phyloP scores from a whole-genome alignment of 1,140 invertebrate genomes.

The Microplitis demolitor region DNA sequence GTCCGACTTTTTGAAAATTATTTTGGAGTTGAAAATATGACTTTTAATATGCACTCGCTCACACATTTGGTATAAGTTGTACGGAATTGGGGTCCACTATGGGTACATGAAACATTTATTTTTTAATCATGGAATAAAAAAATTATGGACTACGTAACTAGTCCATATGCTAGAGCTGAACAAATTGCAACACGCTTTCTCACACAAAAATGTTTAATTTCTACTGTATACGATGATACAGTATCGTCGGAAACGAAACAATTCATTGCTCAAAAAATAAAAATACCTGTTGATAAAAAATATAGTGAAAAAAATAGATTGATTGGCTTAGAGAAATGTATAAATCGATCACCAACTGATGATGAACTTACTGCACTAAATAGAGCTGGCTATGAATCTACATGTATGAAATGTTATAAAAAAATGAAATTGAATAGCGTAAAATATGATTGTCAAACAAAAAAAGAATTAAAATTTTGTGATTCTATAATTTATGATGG shows the following conservation, averaged over 20 bases:
- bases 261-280: neutral
- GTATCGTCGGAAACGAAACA: too few relatives aligned
- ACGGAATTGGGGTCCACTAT: neutral
- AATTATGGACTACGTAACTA: neutral
- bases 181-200: neutral
- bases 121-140: neutral
- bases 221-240: too few relatives aligned
- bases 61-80: neutral
- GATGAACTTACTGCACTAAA: neutral
- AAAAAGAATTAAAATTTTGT: slow-evolving; percentile 3
- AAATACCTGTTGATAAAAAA: neutral
- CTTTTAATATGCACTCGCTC: neutral
- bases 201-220: neutral
- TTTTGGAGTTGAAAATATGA: neutral
- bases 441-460: neutral
- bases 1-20: neutral
- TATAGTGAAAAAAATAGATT: neutral
- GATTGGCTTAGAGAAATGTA: neutral
- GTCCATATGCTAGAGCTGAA: neutral
- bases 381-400: neutral
- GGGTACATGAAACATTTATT: neutral
- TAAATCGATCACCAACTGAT: neutral
- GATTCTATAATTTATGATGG: slow-evolving; percentile 4
- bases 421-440: slow-evolving; percentile 3
- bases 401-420: neutral